A percentile compares a stretch with the other conserved stretches of the same genome.
Conservation (phyloP, 2,113 vertebrate species). For the Myodes glareolus region DNA sequence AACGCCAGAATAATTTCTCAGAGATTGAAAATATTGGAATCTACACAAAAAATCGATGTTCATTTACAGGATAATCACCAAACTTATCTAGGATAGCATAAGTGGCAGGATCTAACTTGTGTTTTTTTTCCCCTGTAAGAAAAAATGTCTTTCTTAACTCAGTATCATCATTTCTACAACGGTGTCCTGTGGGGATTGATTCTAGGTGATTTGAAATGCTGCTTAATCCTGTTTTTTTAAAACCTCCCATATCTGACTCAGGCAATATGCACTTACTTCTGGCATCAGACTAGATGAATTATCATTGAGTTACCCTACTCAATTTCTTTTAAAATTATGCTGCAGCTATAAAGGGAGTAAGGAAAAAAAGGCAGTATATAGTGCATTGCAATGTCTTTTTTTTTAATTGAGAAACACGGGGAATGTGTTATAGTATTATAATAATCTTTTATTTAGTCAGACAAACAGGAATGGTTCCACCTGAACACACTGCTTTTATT, state of each 20-base stretch:
- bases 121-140: constrained; percentile 81
- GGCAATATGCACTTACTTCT: constrained; percentile 42
- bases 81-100: constrained; percentile 81
- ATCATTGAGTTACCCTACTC: constrained; percentile 54
- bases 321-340: constrained; percentile 69
- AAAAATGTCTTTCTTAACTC: constrained; percentile 70
- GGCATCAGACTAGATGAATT: constrained; percentile 71
- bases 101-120: constrained; percentile 78
- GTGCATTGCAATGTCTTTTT: constrained; percentile 6
- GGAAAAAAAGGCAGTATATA: background rate
- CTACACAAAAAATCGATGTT: constrained; percentile 82
- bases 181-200: constrained; percentile 72
- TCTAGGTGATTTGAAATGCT: constrained; percentile 71
- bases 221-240: constrained; percentile 69
- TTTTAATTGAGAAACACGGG: constrained; percentile 38
- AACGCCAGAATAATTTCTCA: constrained; percentile 78
- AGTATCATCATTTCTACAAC: constrained; percentile 70
- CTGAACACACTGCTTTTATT: constrained; percentile 48
- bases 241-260: constrained; percentile 59
- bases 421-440: constrained; percentile 15
- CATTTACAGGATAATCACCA: constrained; percentile 85
- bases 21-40: constrained; percentile 80
- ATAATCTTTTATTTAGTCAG: constrained; percentile 47
- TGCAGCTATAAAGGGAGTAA: constrained; percentile 41
- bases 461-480: constrained; percentile 30